phyloP scores from a whole-genome alignment of 1,140 invertebrate species.

The Dendroctonus valens region DNA sequence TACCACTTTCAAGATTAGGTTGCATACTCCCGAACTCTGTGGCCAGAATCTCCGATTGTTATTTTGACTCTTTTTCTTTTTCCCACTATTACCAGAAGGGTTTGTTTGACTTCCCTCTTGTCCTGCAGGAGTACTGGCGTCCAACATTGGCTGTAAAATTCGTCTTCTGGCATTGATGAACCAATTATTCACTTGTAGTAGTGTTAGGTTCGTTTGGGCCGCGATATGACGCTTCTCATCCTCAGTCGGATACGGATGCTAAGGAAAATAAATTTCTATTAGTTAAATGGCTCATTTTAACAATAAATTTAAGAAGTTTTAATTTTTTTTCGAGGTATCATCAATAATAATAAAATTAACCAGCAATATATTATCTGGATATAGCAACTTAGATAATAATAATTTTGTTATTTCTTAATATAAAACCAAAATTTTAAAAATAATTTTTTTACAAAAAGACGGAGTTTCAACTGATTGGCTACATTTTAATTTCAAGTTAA shows the following conservation, averaged over 20 bases:
- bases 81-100: conserved; percentile 42
- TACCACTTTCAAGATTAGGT: conserved; percentile 48
- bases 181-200: conserved; percentile 85
- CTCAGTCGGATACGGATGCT: conserved; percentile 92
- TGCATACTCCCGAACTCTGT: conserved; percentile 57
- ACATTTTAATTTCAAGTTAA: no score
- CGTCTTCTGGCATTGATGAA: conserved; percentile 92
- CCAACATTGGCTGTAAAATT: conserved; percentile 92
- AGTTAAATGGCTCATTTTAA: not conserved
- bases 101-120: conserved; percentile 36
- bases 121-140: conserved; percentile 54
- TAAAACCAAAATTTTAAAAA: no score
- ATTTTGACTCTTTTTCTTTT: conserved; percentile 49
- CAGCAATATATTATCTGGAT: no score
- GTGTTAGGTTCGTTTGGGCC: conserved; percentile 81
- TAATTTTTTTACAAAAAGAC: no score
- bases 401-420: no score
- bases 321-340: no score
- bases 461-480: no score
- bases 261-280: not conserved
- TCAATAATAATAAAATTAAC: no score
- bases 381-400: no score
- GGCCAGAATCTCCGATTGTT: conserved; percentile 61
- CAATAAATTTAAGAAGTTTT: not conserved
- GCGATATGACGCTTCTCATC: conserved; percentile 89